phyloP scores from a whole-genome alignment of 2,888 invertebrate genomes.

The Lysandra coridon region DNA sequence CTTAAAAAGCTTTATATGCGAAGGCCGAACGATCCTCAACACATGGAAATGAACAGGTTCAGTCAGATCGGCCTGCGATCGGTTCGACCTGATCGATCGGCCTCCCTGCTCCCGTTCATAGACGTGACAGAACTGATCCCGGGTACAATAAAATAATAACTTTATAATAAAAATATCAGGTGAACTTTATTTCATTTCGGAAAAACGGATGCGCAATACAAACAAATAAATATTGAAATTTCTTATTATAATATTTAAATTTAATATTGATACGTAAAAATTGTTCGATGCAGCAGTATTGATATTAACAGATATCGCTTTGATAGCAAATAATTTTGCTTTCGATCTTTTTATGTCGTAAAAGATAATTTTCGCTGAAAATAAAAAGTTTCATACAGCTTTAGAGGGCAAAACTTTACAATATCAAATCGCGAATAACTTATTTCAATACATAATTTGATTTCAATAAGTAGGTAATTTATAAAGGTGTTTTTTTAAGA shows the following conservation, averaged over 20 bases:
- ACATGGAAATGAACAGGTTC: too few species aligned
- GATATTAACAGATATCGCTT: background rate
- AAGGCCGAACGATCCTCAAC: too few species aligned
- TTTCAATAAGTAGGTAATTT: too few species aligned
- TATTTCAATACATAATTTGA: too few species aligned
- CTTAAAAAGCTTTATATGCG: too few species aligned
- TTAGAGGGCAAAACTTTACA: background rate
- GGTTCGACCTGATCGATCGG: too few species aligned
- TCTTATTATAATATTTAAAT: background rate
- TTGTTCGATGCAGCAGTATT: slow-evolving; percentile 35
- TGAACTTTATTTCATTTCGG: background rate
- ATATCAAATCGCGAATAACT: too few species aligned
- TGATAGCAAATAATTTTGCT: background rate
- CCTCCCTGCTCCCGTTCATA: too few species aligned
- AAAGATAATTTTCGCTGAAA: background rate
- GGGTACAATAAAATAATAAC: too few species aligned
- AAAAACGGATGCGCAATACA: background rate
- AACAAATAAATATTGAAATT: background rate
- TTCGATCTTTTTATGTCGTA: background rate
- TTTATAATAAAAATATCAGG: background rate
- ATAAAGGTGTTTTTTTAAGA: too few species aligned
- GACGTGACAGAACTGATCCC: too few species aligned
- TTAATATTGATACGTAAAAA: background rate
- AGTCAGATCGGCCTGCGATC: too few species aligned
- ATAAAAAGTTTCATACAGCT: background rate